Conservation (phyloP, 2,888 invertebrate species). For the Labia minor region DNA sequence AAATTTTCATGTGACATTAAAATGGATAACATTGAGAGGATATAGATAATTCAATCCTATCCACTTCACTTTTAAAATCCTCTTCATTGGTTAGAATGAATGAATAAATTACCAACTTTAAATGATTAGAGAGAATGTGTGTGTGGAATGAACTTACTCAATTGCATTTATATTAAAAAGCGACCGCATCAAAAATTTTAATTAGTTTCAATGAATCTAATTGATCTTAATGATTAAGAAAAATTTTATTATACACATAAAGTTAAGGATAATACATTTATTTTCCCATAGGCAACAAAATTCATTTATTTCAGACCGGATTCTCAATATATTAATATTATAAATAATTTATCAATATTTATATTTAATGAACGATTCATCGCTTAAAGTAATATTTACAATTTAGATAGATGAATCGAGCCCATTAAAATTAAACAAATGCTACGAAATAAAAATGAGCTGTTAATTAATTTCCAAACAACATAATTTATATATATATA, state of each 20-base stretch:
- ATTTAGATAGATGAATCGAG: neutral
- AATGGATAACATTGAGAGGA: neutral
- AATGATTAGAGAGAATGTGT: neutral
- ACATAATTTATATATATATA: too few species aligned
- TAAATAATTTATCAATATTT: neutral
- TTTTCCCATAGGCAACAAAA: too few species aligned
- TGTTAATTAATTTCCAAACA: too few species aligned
- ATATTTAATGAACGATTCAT: neutral
- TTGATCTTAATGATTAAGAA: neutral
- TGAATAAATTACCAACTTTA: neutral
- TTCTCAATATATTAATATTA: neutral
- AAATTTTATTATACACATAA: too few species aligned
- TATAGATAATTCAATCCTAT: constrained; percentile 2
- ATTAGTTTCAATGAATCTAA: neutral
- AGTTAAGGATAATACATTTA: too few species aligned
- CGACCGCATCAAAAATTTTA: neutral
- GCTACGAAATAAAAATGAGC: too few species aligned
- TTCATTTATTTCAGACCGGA: neutral
- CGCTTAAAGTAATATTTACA: neutral
- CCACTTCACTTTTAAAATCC: neutral
- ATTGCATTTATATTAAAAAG: neutral
- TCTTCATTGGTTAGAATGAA: neutral
- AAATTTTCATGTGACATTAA: neutral
- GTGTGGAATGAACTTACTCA: neutral
- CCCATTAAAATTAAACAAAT: too few species aligned